Evolutionary conservation across 1,140 invertebrate genomes (phyloP), one percentile per base, ranked within the genome.

Genomic region (Galleria mellonella): DNA sequence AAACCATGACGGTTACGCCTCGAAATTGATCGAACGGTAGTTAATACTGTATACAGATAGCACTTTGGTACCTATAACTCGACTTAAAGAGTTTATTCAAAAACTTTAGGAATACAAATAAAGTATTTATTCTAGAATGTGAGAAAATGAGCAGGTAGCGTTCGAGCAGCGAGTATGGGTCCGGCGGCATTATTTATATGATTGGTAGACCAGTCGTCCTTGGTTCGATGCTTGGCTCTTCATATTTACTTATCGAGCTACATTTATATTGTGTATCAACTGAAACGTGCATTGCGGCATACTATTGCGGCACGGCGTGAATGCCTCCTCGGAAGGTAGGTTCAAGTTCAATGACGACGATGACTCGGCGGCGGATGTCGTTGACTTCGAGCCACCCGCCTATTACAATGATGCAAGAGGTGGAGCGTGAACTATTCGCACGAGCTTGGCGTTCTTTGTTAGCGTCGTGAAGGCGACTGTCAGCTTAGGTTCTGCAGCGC

Each of bases 181-280:
- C 46, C 33, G 43, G 59, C 51, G 51, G 56, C 60, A 66, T 66
- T 74, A 71, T 76, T 76, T 73, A 77, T 67, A 74, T 74, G 72
- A 74, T 71, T 60, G 58, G 56, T 44, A 51, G 58, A 72, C 72
- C 57, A 60, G 67, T 43, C 62, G 74, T 55, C 72, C 73, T 74
- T 74, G 73, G 54, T 45, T 53, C 55, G 38, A 50, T 55, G 43
- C 45, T 48, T 55, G 48, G 33, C 51, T 53, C 47, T 43, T 50
- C 46, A 23, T 23, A 23, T 23, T 23, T 23, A 23, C 17, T 23
- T 23, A 23, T 23, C 6, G 17, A 23, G 17, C 17, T 23, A 23
- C 6, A 23, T 23, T 23, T 23, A 23, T 23, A 6, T 23, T 23
- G 17, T 3, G 17, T 23, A 23, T 2, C 17, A 23, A 23, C 17